Conservation (phyloP, 2,797 vertebrate species). For the Malurus splendens region DNA sequence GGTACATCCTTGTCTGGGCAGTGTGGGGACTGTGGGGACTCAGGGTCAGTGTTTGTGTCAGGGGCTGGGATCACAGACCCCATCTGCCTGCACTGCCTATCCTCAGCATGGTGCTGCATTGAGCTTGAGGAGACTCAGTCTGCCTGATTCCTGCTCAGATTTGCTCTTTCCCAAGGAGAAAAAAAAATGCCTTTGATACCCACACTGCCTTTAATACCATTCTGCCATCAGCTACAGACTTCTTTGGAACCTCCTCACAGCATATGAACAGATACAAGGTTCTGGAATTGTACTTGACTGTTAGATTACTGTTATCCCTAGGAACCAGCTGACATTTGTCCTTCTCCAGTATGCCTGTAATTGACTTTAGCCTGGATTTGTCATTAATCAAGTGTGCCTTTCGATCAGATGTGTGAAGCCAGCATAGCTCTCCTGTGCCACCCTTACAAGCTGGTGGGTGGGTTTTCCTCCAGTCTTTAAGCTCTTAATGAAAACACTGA, state of each 20-base stretch:
- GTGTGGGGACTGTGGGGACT: neutral
- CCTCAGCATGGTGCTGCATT: neutral
- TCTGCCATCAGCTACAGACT: neutral
- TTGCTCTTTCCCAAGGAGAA: neutral
- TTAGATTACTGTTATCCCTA: neutral
- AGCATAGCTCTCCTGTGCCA: neutral
- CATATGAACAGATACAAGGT: rapidly evolving
- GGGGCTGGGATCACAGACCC: neutral
- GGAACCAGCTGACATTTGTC: neutral
- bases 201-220: rapidly evolving
- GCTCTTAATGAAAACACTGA: neutral
- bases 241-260: neutral
- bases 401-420: neutral
- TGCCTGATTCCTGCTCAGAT: neutral
- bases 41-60: neutral
- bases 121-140: neutral
- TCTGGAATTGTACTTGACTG: neutral
- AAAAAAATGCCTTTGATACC: neutral
- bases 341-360: neutral
- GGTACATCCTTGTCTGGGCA: neutral
- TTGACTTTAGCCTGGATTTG: conserved; percentile 3
- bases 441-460: neutral
- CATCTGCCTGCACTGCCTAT: neutral
- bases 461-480: neutral
- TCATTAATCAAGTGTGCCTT: neutral